phyloP scores from a whole-genome alignment of 2,797 vertebrate genomes.

The Poecilia gillii region DNA sequence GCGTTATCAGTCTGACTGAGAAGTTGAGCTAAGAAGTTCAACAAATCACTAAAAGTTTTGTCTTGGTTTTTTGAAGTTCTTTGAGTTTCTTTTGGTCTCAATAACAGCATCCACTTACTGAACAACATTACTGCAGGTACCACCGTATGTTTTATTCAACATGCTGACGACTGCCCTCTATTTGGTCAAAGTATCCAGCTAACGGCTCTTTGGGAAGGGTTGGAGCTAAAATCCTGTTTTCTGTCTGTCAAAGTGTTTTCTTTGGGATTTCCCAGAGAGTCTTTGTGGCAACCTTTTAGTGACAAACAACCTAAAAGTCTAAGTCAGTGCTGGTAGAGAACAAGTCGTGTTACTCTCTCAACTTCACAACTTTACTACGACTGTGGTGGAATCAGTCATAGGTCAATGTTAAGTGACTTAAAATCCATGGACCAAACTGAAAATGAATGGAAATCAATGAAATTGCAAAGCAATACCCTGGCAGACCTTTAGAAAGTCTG shows the following conservation, averaged over 20 bases:
- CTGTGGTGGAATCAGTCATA: too few species aligned
- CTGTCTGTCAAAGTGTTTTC: not conserved
- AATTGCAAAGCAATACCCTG: not conserved
- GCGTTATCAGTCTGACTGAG: not conserved
- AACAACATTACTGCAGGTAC: not conserved
- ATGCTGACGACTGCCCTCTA: not conserved
- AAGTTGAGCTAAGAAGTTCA: too few species aligned
- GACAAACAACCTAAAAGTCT: not conserved
- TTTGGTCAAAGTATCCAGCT: not conserved
- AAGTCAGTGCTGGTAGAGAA: not conserved
- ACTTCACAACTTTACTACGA: too few species aligned
- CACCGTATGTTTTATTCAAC: not conserved
- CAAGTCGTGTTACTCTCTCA: too few species aligned
- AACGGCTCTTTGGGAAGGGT: not conserved
- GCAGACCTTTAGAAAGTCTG: not conserved
- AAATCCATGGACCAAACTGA: not conserved
- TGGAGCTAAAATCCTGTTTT: not conserved
- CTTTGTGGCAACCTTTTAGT: not conserved
- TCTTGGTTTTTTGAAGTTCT: not conserved
- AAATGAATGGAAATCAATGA: not conserved
- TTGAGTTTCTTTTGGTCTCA: not conserved
- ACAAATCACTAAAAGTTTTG: too few species aligned
- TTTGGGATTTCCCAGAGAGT: not conserved
- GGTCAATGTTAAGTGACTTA: too few species aligned
- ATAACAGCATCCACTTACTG: not conserved